These are phyloP conservation scores for Argyrosomus regius DNA, from an alignment of 2,797 vertebrate genomes.

Conservation along the genomic window DNA sequence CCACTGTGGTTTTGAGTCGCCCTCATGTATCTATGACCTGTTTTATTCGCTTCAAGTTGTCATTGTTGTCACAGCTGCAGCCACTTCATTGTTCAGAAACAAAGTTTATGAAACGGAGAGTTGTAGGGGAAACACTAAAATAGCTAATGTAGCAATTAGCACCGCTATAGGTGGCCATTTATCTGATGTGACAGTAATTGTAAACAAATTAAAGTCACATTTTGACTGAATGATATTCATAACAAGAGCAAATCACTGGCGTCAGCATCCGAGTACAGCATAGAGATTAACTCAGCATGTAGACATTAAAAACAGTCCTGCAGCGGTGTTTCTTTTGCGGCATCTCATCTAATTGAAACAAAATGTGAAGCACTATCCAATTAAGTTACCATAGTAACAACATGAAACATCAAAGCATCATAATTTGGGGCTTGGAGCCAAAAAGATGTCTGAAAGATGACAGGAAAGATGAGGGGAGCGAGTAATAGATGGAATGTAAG, in stretches of 20 bases:
- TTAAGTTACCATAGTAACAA: constrained; percentile 45
- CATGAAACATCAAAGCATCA: constrained; percentile 51
- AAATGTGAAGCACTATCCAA: constrained; percentile 36
- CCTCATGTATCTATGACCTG: constrained; percentile 58
- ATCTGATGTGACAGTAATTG: background rate
- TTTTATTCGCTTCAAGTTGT: constrained; percentile 53
- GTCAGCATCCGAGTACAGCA: background rate
- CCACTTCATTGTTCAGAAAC: constrained; percentile 49
- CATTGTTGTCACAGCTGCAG: constrained; percentile 68
- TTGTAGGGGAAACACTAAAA: constrained; percentile 28
- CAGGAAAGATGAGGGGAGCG: constrained; percentile 25
- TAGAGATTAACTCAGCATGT: constrained; percentile 3
- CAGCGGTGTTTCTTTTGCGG: constrained; percentile 5
- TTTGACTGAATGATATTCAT: background rate
- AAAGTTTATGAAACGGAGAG: constrained; percentile 40
- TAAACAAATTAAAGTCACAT: constrained; percentile 2
- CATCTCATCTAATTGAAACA: constrained; percentile 16
- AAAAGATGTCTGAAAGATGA: constrained; percentile 44
- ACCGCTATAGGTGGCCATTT: background rate
- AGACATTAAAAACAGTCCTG: background rate
- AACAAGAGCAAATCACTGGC: background rate
- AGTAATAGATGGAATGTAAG: constrained; percentile 37
- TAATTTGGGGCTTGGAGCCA: constrained; percentile 39
- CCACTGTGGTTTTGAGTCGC: constrained; percentile 40
- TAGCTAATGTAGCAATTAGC: constrained; percentile 23